A percentile compares a stretch with the other conserved stretches of the same genome.
These are phyloP conservation scores for Lucinisca nassula DNA, from an alignment of 2,888 invertebrate genomes.

Conservation along the genomic window DNA sequence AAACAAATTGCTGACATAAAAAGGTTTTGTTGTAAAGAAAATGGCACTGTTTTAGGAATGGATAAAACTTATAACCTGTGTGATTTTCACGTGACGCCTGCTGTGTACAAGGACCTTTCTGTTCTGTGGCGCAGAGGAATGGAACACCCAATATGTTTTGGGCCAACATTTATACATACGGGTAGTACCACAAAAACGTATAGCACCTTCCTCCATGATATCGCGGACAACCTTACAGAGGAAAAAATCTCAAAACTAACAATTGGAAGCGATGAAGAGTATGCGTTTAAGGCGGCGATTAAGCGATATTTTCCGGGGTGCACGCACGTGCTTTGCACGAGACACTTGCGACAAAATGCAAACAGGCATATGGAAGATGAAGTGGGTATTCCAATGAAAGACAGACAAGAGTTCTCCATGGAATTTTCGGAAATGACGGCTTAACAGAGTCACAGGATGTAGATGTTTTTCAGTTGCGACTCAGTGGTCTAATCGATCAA, in stretches of 20 bases:
- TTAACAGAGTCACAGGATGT: neutral
- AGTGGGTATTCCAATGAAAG: neutral
- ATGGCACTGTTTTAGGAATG: slow-evolving; percentile 30
- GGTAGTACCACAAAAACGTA: slow-evolving; percentile 23
- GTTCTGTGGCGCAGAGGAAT: neutral
- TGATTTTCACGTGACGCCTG: slow-evolving; percentile 40
- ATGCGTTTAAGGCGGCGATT: slow-evolving; percentile 50
- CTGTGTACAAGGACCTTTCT: slow-evolving; percentile 41
- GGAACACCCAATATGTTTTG: slow-evolving; percentile 45
- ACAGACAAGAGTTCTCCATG: neutral
- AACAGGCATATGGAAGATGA: no score
- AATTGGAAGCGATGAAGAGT: slow-evolving; percentile 58
- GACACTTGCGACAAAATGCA: no score
- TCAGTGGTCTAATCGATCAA: neutral
- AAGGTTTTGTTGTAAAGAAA: slow-evolving; percentile 36
- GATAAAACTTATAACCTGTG: slow-evolving; percentile 48
- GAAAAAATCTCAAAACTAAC: neutral
- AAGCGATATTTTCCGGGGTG: slow-evolving; percentile 18
- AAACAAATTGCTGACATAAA: slow-evolving; percentile 33
- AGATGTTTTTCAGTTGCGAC: neutral
- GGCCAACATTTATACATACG: slow-evolving; percentile 34
- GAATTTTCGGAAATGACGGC: neutral
- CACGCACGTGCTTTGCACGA: no score
- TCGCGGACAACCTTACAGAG: slow-evolving; percentile 18
- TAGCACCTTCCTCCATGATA: slow-evolving; percentile 10